Percentiles rank a stretch among this genome's conserved stretches.
Conservation (phyloP, 2,888 invertebrate genomes). For the Nezara viridula region DNA sequence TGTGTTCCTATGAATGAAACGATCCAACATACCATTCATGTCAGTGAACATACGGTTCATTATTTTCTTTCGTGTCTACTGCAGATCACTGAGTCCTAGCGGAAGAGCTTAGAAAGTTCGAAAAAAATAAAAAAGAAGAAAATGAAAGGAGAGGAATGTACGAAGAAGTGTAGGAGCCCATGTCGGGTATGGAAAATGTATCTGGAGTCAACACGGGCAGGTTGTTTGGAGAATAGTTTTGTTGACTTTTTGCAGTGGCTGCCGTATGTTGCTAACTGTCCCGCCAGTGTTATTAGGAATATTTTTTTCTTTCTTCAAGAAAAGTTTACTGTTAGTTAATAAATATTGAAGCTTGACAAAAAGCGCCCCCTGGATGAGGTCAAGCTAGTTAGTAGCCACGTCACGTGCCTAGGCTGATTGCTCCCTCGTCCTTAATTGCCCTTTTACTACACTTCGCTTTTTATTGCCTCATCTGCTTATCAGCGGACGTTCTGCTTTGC, state of each 20-base stretch:
- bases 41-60: background rate
- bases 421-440: conserved; percentile 23
- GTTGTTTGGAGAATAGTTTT: background rate
- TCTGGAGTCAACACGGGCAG: background rate
- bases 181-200: conserved; percentile 43
- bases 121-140: background rate
- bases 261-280: background rate
- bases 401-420: conserved; percentile 1
- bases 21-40: conserved; percentile 23
- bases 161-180: conserved; percentile 19
- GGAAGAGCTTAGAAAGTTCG: background rate
- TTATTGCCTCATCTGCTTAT: conserved; percentile 18
- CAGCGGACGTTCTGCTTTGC: background rate
- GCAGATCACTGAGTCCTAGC: background rate
- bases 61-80: background rate
- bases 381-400: background rate
- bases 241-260: background rate
- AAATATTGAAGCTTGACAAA: conserved; percentile 19
- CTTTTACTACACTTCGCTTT: background rate
- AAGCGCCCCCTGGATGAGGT: background rate
- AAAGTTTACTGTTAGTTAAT: conserved; percentile 33
- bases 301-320: background rate
- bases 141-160: background rate
- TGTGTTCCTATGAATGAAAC: background rate
- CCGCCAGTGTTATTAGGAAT: background rate